Percentiles rank a stretch among this genome's conserved stretches.
Conservation (phyloP, 2,888 invertebrate genomes). For the Leptura quadrifasciata region DNA sequence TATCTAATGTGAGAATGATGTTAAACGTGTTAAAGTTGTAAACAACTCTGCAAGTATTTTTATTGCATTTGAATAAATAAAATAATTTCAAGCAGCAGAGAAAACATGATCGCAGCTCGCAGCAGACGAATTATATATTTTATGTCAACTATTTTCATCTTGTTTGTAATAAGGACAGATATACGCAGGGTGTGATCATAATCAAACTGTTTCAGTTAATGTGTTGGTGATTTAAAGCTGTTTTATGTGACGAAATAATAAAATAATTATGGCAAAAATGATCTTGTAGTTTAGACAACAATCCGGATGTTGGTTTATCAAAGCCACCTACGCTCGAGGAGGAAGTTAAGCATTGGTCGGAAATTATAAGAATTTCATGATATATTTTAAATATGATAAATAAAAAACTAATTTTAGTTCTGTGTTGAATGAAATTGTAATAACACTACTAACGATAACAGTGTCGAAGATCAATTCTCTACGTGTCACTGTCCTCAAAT, state of each 20-base stretch:
- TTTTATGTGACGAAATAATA: background rate
- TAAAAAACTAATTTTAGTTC: conserved; percentile 54
- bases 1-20: too few relatives aligned
- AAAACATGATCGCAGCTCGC: too few relatives aligned
- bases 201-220: background rate
- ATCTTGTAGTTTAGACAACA: conserved; percentile 46
- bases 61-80: too few relatives aligned
- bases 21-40: too few relatives aligned
- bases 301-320: conserved; percentile 60
- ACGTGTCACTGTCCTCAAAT: conserved; percentile 65
- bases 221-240: background rate
- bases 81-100: too few relatives aligned
- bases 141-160: too few relatives aligned
- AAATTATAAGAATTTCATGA: conserved; percentile 65
- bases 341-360: conserved; percentile 68
- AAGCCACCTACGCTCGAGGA: conserved; percentile 57
- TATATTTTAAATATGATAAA: conserved; percentile 57
- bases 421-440: conserved; percentile 52
- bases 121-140: too few relatives aligned
- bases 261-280: conserved; percentile 7
- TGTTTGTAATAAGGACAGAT: too few relatives aligned
- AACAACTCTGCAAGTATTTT: too few relatives aligned
- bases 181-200: background rate
- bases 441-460: conserved; percentile 59
- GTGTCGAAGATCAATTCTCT: conserved; percentile 64